phyloP scores from a whole-genome alignment of 2,113 vertebrate genomes.

The Poecile atricapillus region DNA sequence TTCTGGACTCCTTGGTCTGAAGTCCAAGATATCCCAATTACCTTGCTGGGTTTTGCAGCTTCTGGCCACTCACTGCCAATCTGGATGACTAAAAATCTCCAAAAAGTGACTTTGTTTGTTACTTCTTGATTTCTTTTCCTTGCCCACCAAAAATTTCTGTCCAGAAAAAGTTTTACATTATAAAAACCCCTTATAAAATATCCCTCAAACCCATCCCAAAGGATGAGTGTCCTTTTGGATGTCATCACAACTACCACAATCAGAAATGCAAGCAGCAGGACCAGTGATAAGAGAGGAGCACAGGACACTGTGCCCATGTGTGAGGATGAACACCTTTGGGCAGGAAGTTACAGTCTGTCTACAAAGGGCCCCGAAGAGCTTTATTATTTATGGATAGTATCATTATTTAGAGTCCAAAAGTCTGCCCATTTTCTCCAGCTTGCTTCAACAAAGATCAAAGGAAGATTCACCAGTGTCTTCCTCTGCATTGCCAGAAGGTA shows the following conservation, averaged over 20 bases:
- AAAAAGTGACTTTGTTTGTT: background rate
- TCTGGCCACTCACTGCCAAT: background rate
- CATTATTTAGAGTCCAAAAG: background rate
- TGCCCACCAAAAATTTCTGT: background rate
- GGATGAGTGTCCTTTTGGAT: background rate
- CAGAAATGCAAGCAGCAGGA: background rate
- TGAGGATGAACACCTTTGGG: background rate
- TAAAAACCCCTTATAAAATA: background rate
- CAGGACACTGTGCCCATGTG: background rate
- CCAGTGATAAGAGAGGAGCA: background rate
- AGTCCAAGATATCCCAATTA: background rate
- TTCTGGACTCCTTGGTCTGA: background rate
- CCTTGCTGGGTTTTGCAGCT: background rate
- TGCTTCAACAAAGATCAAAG: slow-evolving; percentile 42
- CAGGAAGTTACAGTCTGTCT: background rate
- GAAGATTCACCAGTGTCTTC: background rate
- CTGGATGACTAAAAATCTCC: background rate
- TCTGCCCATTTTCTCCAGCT: background rate
- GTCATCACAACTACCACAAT: background rate
- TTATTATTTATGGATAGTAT: background rate
- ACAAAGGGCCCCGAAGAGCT: background rate
- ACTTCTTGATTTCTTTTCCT: background rate
- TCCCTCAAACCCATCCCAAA: background rate
- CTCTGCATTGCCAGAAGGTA: slow-evolving; percentile 17
- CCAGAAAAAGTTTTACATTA: background rate